phyloP scores from a whole-genome alignment of 53 echinoderm and acorn worm species.

The Hippasteria phrygiana region DNA sequence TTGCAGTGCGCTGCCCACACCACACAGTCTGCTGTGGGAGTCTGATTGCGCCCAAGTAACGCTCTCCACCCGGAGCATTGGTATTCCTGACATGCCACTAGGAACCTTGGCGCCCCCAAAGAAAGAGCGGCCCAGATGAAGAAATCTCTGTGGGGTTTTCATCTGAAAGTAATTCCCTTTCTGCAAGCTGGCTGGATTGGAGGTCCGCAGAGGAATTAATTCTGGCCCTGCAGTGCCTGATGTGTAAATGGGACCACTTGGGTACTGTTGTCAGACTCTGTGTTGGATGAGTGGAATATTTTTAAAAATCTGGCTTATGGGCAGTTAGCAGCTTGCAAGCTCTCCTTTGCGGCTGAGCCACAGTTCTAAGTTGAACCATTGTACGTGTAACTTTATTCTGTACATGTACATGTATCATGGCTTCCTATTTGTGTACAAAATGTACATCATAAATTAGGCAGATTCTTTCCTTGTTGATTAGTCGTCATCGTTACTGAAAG shows the following conservation, averaged over 20 bases:
- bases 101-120: slow-evolving; percentile 1
- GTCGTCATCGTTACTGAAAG: too few species aligned
- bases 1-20: neutral
- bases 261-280: neutral
- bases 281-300: slow-evolving; percentile 11
- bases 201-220: slow-evolving; percentile 24
- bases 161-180: neutral
- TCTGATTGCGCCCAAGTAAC: neutral
- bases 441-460: too few species aligned
- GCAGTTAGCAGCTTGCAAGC: neutral
- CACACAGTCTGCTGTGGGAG: neutral
- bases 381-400: too few species aligned
- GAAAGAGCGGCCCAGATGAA: neutral
- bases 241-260: neutral
- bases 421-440: too few species aligned
- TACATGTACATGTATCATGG: too few species aligned
- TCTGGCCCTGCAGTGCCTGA: neutral
- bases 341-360: neutral
- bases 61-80: neutral
- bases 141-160: neutral
- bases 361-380: too few species aligned
- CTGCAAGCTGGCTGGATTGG: too few species aligned
- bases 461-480: too few species aligned
- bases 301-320: neutral
- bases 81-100: neutral